Evolutionary conservation across 2,888 invertebrate genomes (phyloP).

Genomic region (Tipula vernalis): DNA sequence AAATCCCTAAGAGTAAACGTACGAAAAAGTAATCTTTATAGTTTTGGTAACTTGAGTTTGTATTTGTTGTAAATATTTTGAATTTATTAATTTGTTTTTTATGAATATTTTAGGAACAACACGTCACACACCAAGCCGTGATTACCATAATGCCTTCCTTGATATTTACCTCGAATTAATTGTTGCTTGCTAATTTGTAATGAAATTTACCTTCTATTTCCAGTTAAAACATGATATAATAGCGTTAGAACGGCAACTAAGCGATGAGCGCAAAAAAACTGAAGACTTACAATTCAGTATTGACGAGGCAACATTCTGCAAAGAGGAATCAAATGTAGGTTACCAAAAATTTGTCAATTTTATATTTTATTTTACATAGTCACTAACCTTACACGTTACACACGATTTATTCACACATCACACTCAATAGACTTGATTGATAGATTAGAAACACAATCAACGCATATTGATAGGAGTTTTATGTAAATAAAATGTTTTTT

Average conservation of each 20-base stretch:
- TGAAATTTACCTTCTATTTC: slow-evolving; percentile 16
- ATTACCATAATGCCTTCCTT: not conserved
- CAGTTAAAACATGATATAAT: slow-evolving; percentile 44
- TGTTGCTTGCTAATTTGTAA: not conserved
- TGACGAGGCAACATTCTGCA: slow-evolving; percentile 83
- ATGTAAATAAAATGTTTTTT: not conserved
- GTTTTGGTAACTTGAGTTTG: no score
- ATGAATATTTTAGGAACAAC: not conserved
- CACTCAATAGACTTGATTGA: not conserved
- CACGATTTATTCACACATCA: not conserved
- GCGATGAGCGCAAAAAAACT: slow-evolving; percentile 66
- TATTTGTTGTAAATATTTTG: not conserved
- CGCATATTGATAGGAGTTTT: not conserved
- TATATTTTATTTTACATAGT: not conserved
- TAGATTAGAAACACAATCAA: not conserved
- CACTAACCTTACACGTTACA: not conserved
- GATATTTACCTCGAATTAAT: not conserved
- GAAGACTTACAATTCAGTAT: slow-evolving; percentile 85
- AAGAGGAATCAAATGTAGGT: slow-evolving; percentile 76
- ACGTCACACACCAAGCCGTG: not conserved
- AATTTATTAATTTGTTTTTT: not conserved
- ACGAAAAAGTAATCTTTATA: no score
- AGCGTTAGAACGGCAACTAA: slow-evolving; percentile 49
- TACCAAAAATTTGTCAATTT: not conserved
- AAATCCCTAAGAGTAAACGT: no score